Evolutionary conservation across 2,797 vertebrate genomes (phyloP).

Genomic region (Rhinichthys osculus): DNA sequence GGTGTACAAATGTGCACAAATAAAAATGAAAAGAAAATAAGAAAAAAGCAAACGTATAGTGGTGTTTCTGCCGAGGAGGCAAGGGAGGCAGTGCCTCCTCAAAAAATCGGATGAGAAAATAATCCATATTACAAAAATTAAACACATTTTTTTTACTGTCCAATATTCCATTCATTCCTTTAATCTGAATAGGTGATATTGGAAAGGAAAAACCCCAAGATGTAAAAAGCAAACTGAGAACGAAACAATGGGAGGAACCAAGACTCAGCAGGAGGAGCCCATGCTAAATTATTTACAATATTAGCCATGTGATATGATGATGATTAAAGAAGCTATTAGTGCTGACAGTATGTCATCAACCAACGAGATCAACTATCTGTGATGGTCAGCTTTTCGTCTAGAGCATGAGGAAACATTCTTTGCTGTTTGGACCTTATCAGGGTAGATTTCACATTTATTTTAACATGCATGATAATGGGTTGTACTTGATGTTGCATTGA

Average conservation of each 20-base stretch:
- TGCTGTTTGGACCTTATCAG: background rate
- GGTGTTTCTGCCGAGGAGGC: no score
- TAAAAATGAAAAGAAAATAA: no score
- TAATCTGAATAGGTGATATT: background rate
- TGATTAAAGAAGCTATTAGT: constrained; percentile 24
- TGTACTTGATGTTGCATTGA: background rate
- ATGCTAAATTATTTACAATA: constrained; percentile 24
- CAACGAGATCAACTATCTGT: background rate
- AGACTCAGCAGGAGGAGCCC: background rate
- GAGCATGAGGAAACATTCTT: background rate
- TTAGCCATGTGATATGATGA: constrained; percentile 18
- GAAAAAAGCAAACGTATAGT: no score
- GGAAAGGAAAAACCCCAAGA: background rate
- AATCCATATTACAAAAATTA: no score
- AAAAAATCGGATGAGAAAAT: no score
- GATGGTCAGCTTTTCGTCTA: background rate
- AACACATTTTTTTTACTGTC: no score
- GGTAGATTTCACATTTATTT: background rate
- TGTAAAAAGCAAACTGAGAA: background rate
- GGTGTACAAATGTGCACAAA: no score
- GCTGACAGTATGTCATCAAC: constrained; percentile 4
- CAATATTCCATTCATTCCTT: background rate
- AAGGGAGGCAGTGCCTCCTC: no score
- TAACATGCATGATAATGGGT: background rate
- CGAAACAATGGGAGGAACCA: background rate